Percentiles rank a stretch among this genome's conserved stretches.
These are phyloP conservation scores for Pristionchus exspectatus DNA, from an alignment of 2,888 invertebrate species.

Conservation along the genomic window DNA sequence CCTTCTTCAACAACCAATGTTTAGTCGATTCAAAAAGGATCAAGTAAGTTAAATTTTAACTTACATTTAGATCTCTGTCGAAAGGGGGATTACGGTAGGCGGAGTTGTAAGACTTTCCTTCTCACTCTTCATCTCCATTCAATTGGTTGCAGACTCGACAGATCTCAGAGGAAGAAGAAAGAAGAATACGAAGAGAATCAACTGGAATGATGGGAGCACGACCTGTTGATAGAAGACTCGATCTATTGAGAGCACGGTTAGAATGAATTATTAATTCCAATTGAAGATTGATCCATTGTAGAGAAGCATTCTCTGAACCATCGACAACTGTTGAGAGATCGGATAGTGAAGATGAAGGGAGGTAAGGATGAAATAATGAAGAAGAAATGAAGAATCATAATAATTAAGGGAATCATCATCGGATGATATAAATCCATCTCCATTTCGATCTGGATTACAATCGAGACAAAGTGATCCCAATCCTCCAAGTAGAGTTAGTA, in stretches of 20 bases:
- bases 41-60: background rate
- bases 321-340: background rate
- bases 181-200: slow-evolving; percentile 9
- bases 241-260: slow-evolving; percentile 35
- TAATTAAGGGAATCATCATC: slow-evolving; percentile 24
- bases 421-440: slow-evolving; percentile 20
- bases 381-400: background rate
- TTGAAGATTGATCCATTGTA: background rate
- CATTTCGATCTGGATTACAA: slow-evolving; percentile 45
- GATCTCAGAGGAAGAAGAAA: background rate
- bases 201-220: slow-evolving; percentile 1
- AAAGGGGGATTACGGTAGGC: background rate
- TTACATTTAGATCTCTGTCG: background rate
- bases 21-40: slow-evolving; percentile 22
- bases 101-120: background rate
- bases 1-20: slow-evolving; percentile 31
- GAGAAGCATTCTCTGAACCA: slow-evolving; percentile 50
- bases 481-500: slow-evolving; percentile 22
- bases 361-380: background rate
- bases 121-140: background rate
- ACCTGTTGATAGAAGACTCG: slow-evolving; percentile 51
- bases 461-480: slow-evolving; percentile 48
- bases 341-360: slow-evolving; percentile 45
- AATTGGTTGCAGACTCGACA: slow-evolving; percentile 15
- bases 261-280: background rate